These are phyloP conservation scores for Choloepus didactylus DNA, from an alignment of 2,797 vertebrate species.

Conservation along the genomic window DNA sequence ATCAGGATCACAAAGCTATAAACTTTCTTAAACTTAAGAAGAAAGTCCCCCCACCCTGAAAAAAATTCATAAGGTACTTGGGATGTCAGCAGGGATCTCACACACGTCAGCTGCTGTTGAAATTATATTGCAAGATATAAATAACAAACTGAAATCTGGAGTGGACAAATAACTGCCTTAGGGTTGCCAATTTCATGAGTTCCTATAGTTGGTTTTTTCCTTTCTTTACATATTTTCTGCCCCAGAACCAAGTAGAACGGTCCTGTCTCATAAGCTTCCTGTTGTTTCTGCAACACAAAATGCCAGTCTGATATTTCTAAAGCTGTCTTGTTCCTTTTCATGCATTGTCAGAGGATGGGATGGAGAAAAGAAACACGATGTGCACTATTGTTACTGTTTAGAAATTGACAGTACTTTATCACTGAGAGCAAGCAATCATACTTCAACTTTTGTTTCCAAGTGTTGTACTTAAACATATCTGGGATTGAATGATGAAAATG, in stretches of 20 bases:
- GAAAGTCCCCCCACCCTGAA: background rate
- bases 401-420: background rate
- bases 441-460: background rate
- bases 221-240: constrained; percentile 31
- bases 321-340: background rate
- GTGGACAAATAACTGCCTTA: background rate
- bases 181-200: background rate
- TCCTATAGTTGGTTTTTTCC: background rate
- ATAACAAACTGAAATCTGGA: constrained; percentile 16
- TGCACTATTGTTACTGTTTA: background rate
- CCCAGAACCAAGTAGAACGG: background rate
- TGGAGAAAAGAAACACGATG: background rate
- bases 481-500: background rate
- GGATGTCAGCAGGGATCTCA: background rate
- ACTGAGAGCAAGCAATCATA: background rate
- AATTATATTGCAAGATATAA: constrained; percentile 47
- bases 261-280: background rate
- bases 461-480: background rate
- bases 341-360: background rate
- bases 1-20: background rate
- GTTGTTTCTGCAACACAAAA: background rate
- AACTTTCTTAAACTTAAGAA: constrained; percentile 6
- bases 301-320: background rate
- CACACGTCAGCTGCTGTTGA: background rate
- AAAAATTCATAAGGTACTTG: background rate